Percentiles rank a stretch among this genome's conserved stretches.
These are phyloP conservation scores for Melanogrammus aeglefinus DNA, from an alignment of 2,797 vertebrate genomes.

Conservation along the genomic window DNA sequence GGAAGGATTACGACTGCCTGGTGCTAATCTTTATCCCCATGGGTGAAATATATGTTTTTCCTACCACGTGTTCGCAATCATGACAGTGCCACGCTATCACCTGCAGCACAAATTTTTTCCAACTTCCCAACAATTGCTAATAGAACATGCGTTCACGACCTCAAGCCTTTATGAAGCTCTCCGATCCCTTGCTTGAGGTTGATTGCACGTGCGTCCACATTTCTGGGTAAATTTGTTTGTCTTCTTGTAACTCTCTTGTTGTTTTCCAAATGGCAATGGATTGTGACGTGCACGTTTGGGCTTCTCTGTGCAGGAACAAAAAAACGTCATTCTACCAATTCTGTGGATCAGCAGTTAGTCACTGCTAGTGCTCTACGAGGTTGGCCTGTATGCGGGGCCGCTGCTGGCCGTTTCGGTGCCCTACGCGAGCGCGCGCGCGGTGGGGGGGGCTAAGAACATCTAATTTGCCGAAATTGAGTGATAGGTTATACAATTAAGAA, in stretches of 20 bases:
- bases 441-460: too few relatives aligned
- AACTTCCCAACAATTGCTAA: not conserved
- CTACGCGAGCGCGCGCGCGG: too few relatives aligned
- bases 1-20: slow-evolving; percentile 37
- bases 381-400: too few relatives aligned
- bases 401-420: too few relatives aligned
- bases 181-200: not conserved
- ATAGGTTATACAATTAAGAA: too few relatives aligned
- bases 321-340: not conserved
- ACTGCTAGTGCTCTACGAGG: not conserved
- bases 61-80: slow-evolving; percentile 26
- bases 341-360: not conserved
- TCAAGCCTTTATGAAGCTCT: not conserved
- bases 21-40: slow-evolving; percentile 6
- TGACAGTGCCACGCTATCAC: not conserved
- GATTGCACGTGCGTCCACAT: not conserved
- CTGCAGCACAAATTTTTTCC: not conserved
- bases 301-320: not conserved
- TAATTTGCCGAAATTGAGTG: too few relatives aligned
- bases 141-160: not conserved
- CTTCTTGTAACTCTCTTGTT: not conserved
- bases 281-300: not conserved
- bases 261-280: not conserved
- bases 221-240: not conserved
- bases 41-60: slow-evolving; percentile 43